phyloP scores from a whole-genome alignment of 2,888 invertebrate genomes.

The Xanthorhoe spadicearia region DNA sequence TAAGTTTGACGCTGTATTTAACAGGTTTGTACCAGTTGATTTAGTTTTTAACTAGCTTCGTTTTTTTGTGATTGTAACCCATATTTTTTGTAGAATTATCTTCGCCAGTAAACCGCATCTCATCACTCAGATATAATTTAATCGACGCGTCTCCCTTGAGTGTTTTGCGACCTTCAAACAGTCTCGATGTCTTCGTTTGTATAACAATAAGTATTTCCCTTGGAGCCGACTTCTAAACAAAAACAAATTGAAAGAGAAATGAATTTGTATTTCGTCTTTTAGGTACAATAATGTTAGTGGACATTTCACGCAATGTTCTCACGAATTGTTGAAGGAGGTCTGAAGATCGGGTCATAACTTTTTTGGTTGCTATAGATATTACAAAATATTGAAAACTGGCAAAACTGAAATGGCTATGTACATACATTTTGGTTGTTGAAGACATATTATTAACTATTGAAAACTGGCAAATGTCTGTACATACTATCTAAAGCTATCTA shows the following conservation, averaged over 20 bases:
- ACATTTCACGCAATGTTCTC: not conserved
- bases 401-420: no score
- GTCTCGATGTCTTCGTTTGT: not conserved
- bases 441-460: no score
- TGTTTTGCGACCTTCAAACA: not conserved
- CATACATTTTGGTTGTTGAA: no score
- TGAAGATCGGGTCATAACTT: no score
- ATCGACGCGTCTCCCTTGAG: conserved; percentile 1
- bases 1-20: no score
- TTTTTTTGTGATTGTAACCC: not conserved
- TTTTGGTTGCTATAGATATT: no score
- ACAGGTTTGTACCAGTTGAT: no score
- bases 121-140: conserved; percentile 1
- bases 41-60: no score
- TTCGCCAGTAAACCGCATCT: not conserved
- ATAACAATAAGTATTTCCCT: conserved; percentile 3
- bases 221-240: conserved; percentile 1
- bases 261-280: not conserved
- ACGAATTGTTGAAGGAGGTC: no score
- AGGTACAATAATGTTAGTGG: not conserved
- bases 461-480: no score
- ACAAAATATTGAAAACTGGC: no score
- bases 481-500: no score
- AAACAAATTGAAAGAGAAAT: conserved; percentile 1
- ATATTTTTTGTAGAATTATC: not conserved